A percentile compares a stretch with the other conserved stretches of the same genome.
phyloP scores from a whole-genome alignment of 2,888 invertebrate species.

The Bursaphelenchus okinawaensis region DNA sequence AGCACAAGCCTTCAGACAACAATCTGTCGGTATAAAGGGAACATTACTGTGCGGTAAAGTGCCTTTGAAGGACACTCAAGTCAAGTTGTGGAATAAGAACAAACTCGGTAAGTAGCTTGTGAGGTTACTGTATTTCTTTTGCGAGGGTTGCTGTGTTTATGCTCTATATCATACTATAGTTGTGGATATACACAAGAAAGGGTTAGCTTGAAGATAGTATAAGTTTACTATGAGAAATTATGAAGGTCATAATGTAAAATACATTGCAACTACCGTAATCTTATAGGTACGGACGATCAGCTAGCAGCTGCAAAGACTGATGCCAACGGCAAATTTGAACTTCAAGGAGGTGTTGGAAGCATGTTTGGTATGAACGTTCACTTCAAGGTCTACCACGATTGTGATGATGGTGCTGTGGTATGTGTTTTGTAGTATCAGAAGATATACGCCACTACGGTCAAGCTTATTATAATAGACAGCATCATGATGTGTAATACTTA shows the following conservation, averaged over 20 bases:
- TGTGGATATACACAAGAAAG: too few relatives aligned
- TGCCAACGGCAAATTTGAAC: conserved; percentile 36
- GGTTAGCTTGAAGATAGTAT: too few relatives aligned
- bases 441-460: too few relatives aligned
- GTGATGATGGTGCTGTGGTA: conserved; percentile 34
- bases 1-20: conserved; percentile 30
- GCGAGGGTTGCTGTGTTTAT: too few relatives aligned
- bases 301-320: conserved; percentile 36
- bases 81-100: conserved; percentile 36
- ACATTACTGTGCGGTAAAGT: conserved; percentile 27
- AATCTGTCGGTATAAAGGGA: conserved; percentile 30
- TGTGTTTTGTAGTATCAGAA: not conserved
- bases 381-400: conserved; percentile 32
- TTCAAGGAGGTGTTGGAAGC: conserved; percentile 35
- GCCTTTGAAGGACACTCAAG: conserved; percentile 30
- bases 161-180: too few relatives aligned
- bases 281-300: conserved; percentile 41
- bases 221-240: too few relatives aligned
- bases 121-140: too few relatives aligned
- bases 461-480: too few relatives aligned
- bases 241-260: too few relatives aligned
- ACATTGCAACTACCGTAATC: too few relatives aligned
- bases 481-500: too few relatives aligned
- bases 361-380: conserved; percentile 40
- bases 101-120: conserved; percentile 27